Evolutionary conservation across 2,113 vertebrate genomes (phyloP).

Genomic region (Piprites chloris): DNA sequence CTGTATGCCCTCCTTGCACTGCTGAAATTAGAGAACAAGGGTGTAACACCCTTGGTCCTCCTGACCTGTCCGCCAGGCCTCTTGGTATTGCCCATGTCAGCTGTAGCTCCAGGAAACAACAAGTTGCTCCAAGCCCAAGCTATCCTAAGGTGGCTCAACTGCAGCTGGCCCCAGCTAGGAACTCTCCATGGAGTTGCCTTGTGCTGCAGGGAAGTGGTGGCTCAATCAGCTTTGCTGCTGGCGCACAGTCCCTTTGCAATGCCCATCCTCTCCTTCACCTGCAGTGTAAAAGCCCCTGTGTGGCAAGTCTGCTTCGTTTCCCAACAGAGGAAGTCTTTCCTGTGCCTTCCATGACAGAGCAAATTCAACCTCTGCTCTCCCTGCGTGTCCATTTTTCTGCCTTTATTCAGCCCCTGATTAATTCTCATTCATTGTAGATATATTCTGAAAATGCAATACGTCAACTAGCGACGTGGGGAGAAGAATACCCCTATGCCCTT

Average conservation of each 20-base stretch:
- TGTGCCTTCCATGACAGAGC: background rate
- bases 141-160: accelerated
- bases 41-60: background rate
- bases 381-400: background rate
- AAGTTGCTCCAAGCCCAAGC: background rate
- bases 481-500: constrained; percentile 73
- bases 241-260: accelerated
- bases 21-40: background rate
- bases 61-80: background rate
- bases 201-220: background rate
- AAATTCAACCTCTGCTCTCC: background rate
- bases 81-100: background rate
- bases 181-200: background rate
- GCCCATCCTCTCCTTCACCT: background rate
- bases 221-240: background rate
- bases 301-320: background rate
- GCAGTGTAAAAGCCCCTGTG: background rate
- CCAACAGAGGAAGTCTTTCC: background rate
- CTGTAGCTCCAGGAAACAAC: accelerated
- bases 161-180: background rate
- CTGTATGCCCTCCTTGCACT: background rate
- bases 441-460: constrained; percentile 53
- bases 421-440: constrained; percentile 5
- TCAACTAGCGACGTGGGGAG: constrained; percentile 14
- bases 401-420: constrained; percentile 49